Evolutionary conservation across 2,113 vertebrate species (phyloP), one percentile per base, ranked within the genome.

Genomic region (Boleophthalmus pectinirostris): DNA sequence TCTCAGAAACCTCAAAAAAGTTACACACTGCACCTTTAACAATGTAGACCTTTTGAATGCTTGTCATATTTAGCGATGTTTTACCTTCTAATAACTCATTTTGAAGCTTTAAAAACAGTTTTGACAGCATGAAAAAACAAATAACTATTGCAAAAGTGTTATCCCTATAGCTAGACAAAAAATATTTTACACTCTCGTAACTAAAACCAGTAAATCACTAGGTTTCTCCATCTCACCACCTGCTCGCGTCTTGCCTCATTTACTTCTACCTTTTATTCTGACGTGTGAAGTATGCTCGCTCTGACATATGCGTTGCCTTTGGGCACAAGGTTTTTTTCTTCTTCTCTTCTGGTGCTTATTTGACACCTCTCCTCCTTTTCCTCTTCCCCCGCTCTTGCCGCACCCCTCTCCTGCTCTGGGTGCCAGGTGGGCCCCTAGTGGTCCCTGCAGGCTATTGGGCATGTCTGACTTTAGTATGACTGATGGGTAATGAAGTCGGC

Each of bases 371-470:
- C 70, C 7, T 11, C 35, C 53, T 1, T 10, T 0, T 16, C 33
- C 14, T 33, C 6, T 20, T 18, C 35, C 43, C 43, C 65, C n/a
- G 45, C 57, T 1, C 23, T 20, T 21, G 33, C 61, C 33, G 14
- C 72, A 63, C 73, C 79, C 56, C 60, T 74, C 82, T 69, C 77
- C 82, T 89, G 81, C 85, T 89, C 82, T 77, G 86, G 85, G 78
- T 77, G 83, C 79, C 82, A 87, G 87, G 91, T 87, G 87, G 60
- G 87, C 77, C 87, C 84, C 72, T 76, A 69, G 74, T 75, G 85
- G 87, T 74, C 81, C 84, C 78, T 83, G 66, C 73, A 73, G 74
- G 78, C 82, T 81, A 72, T 82, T 88, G 80, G 77, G 65, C 79
- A 74, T 0, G 29, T 78, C 72, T 82, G 69, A 74, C 75, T 77